Conservation (phyloP, 2,888 invertebrate genomes). For the Meta bourneti region DNA sequence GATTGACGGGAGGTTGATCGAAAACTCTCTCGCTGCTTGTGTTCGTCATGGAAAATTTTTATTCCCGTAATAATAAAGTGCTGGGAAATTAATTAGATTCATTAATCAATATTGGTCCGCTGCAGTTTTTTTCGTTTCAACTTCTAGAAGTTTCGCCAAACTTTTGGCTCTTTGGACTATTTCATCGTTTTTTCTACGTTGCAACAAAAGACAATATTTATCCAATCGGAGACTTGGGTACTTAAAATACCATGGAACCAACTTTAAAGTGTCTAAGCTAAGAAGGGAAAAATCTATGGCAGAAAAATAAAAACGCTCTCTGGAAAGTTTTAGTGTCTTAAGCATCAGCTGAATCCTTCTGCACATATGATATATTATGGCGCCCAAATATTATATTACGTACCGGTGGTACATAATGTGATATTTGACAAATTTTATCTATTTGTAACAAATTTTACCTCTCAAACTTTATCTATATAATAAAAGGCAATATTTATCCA, state of each 20-base stretch:
- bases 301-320: too few relatives aligned
- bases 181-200: not conserved
- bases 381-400: too few relatives aligned
- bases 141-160: not conserved
- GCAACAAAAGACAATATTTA: not conserved
- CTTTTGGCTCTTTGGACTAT: not conserved
- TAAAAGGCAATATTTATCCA: too few relatives aligned
- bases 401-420: too few relatives aligned
- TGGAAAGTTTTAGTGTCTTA: too few relatives aligned
- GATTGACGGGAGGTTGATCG: conserved; percentile 20
- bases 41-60: conserved; percentile 9
- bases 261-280: too few relatives aligned
- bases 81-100: conserved; percentile 26
- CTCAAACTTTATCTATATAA: too few relatives aligned
- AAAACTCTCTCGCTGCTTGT: not conserved
- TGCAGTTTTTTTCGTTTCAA: not conserved
- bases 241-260: not conserved
- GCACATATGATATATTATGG: too few relatives aligned
- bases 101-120: conserved; percentile 23
- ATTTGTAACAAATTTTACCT: too few relatives aligned
- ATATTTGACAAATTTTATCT: too few relatives aligned
- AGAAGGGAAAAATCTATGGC: too few relatives aligned
- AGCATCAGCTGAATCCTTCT: too few relatives aligned
- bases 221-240: not conserved
- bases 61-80: conserved; percentile 10